Conservation (phyloP, 2,113 vertebrate species). For the Gopherus flavomarginatus region DNA sequence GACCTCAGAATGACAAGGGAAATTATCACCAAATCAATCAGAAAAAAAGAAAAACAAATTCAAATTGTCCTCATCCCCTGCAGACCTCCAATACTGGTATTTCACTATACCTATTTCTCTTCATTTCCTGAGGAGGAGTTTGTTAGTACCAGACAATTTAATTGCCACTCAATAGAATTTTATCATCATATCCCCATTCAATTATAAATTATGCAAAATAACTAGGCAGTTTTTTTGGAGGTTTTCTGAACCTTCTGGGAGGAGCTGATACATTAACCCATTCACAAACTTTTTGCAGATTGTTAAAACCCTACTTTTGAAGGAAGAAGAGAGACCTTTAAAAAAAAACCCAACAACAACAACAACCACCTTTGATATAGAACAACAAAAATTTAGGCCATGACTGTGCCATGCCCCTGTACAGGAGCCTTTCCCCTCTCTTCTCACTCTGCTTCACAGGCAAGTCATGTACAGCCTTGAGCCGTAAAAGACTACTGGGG, state of each 20-base stretch:
- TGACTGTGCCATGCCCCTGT: neutral
- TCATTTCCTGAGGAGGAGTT: neutral
- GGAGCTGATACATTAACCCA: neutral
- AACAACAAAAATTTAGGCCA: neutral
- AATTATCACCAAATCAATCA: neutral
- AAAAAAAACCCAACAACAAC: too few species aligned
- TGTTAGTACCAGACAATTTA: neutral
- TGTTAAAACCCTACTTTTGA: neutral
- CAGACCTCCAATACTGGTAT: neutral
- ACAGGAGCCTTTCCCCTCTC: neutral
- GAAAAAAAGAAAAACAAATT: neutral
- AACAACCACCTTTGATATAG: neutral
- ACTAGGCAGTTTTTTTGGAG: neutral
- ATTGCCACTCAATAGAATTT: rapidly evolving
- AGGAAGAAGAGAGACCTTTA: neutral
- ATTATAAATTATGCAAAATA: neutral
- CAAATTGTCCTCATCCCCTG: neutral
- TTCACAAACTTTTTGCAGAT: neutral
- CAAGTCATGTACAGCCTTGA: neutral
- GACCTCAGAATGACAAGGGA: neutral
- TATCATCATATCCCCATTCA: neutral
- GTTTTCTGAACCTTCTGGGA: neutral
- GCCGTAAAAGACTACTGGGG: rapidly evolving
- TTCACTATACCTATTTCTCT: neutral
- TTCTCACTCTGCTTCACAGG: rapidly evolving